Conservation (phyloP, 2,113 vertebrate genomes). For the Triplophysa dalaica region DNA sequence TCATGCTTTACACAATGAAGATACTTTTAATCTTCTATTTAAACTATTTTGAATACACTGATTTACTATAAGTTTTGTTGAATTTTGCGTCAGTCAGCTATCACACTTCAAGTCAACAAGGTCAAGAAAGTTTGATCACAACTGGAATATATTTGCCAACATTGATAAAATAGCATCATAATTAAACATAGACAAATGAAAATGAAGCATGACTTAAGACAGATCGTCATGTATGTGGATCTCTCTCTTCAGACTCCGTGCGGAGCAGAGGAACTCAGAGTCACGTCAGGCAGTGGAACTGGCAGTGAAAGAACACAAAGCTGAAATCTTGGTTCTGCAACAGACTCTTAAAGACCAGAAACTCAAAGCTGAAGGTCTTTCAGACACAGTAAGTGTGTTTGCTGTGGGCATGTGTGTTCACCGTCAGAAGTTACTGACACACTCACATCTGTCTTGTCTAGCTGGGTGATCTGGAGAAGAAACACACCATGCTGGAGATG, state of each 20-base stretch:
- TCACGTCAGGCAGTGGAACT: constrained; percentile 94
- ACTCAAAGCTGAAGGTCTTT: constrained; percentile 94
- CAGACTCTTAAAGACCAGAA: constrained; percentile 98
- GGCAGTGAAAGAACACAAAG: constrained; percentile 97
- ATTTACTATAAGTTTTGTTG: too few species aligned
- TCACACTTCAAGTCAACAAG: too few species aligned
- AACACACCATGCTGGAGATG: constrained; percentile 98
- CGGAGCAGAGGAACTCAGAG: constrained; percentile 93
- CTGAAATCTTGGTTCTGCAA: constrained; percentile 93
- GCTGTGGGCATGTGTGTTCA: too few species aligned
- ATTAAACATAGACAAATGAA: too few species aligned
- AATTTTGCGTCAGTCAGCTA: too few species aligned
- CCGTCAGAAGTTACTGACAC: neutral
- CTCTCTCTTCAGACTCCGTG: constrained; percentile 77
- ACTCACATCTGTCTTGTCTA: constrained; percentile 52
- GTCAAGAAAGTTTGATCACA: neutral
- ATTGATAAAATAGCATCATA: too few species aligned
- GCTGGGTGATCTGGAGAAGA: constrained; percentile 97
- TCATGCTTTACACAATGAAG: too few species aligned
- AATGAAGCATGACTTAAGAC: too few species aligned
- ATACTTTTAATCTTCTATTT: too few species aligned
- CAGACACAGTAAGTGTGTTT: constrained; percentile 85
- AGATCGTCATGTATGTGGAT: neutral
- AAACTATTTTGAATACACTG: too few species aligned
- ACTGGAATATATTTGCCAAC: neutral